Conservation (phyloP, 2,113 vertebrate species). For the Marcusenius ussheri region DNA sequence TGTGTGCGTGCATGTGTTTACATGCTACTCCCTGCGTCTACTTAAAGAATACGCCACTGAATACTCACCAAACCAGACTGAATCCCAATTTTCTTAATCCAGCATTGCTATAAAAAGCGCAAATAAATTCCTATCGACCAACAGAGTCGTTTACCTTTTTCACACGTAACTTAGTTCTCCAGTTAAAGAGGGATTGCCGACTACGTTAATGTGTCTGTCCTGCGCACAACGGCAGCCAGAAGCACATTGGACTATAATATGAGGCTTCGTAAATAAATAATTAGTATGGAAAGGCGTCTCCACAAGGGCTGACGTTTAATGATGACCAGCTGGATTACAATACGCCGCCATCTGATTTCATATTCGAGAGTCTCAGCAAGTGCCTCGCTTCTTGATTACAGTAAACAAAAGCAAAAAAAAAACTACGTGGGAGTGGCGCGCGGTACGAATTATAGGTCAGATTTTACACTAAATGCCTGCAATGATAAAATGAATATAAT, state of each 20-base stretch:
- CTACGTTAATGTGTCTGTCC: background rate
- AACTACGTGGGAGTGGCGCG: background rate
- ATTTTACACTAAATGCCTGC: background rate
- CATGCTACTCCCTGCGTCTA: background rate
- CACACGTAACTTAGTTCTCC: background rate
- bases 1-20: background rate
- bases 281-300: background rate
- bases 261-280: background rate
- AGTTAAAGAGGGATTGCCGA: background rate
- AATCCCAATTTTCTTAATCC: background rate
- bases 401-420: background rate
- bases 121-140: background rate
- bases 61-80: background rate
- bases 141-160: background rate
- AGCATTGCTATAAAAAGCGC: background rate
- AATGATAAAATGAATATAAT: background rate
- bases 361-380: background rate
- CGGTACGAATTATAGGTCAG: background rate
- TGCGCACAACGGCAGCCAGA: background rate
- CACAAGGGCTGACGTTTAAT: background rate
- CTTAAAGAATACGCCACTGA: background rate
- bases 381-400: background rate
- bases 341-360: background rate
- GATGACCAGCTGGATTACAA: background rate
- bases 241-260: background rate